Evolutionary conservation across 1,140 invertebrate genomes (phyloP).

Genomic region (Gryon sp.): DNA sequence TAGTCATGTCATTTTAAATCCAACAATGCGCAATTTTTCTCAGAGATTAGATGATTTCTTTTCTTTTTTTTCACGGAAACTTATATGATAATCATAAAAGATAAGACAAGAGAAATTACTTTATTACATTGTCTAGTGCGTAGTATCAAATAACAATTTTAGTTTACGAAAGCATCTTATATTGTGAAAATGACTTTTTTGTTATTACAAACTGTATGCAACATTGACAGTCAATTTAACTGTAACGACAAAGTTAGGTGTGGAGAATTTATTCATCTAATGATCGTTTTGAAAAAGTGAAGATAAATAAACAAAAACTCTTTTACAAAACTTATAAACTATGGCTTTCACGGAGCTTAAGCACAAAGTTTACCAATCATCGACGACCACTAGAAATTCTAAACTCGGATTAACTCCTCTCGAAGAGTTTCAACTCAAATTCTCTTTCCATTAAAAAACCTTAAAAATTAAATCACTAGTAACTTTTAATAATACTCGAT

Average conservation of each 20-base stretch:
- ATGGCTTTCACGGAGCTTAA: conserved; percentile 26
- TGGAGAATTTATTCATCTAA: conserved; percentile 14
- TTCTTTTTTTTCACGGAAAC: conserved; percentile 29
- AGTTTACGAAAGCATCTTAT: too few relatives aligned
- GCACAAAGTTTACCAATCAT: conserved; percentile 44
- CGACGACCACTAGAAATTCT: conserved; percentile 18
- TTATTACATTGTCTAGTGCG: background rate
- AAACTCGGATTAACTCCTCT: conserved; percentile 31
- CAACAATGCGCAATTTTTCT: conserved; percentile 33
- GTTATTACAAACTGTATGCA: too few relatives aligned
- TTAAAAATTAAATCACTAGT: too few relatives aligned
- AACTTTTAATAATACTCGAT: too few relatives aligned
- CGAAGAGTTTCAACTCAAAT: conserved; percentile 16
- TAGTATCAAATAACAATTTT: conserved; percentile 1
- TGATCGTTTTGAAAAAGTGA: background rate
- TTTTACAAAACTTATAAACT: conserved; percentile 30
- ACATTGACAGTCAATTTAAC: too few relatives aligned
- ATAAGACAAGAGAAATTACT: conserved; percentile 29
- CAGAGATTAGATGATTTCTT: conserved; percentile 41
- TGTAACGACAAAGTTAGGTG: too few relatives aligned
- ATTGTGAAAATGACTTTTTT: too few relatives aligned
- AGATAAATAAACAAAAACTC: conserved; percentile 28
- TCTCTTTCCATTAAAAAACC: too few relatives aligned
- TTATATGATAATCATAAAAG: conserved; percentile 20
- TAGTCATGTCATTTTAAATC: conserved; percentile 6